These are phyloP conservation scores for Campylomormyrus numenius DNA, from an alignment of 2,113 vertebrate species.

Conservation along the genomic window DNA sequence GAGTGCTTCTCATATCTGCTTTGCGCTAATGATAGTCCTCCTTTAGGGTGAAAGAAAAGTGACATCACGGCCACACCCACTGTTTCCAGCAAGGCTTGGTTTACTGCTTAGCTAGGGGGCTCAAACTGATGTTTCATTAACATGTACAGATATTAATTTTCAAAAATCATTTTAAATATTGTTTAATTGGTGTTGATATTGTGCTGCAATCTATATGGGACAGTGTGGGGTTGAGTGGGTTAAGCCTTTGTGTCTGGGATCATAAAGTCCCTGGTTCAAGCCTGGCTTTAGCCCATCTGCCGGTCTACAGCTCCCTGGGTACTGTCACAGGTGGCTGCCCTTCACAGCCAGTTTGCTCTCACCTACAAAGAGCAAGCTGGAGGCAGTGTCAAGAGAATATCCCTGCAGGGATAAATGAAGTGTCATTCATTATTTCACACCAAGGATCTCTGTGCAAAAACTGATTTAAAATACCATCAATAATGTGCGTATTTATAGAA, in stretches of 20 bases:
- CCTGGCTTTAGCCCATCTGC: too few relatives aligned
- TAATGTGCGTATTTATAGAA: not conserved
- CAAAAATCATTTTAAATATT: not conserved
- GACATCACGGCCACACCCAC: not conserved
- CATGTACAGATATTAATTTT: not conserved
- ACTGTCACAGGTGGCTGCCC: too few relatives aligned
- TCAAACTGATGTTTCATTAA: not conserved
- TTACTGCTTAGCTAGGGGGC: not conserved
- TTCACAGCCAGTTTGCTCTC: too few relatives aligned
- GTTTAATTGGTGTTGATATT: not conserved
- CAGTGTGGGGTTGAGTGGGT: too few relatives aligned
- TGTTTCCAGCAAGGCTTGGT: not conserved
- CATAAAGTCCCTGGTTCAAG: too few relatives aligned
- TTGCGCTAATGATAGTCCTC: not conserved
- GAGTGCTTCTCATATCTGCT: conserved; percentile 30
- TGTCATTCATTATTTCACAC: not conserved
- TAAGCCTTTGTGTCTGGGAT: too few relatives aligned
- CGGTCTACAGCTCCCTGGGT: too few relatives aligned
- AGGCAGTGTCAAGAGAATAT: too few relatives aligned
- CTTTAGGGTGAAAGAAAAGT: not conserved
- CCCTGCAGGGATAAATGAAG: too few relatives aligned
- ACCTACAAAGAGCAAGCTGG: too few relatives aligned
- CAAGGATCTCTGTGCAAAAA: not conserved
- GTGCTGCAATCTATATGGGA: not conserved
- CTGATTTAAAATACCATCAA: not conserved